Base-by-base conservation (phyloP, 2,113 vertebrate species). In the Ia io region DNA sequence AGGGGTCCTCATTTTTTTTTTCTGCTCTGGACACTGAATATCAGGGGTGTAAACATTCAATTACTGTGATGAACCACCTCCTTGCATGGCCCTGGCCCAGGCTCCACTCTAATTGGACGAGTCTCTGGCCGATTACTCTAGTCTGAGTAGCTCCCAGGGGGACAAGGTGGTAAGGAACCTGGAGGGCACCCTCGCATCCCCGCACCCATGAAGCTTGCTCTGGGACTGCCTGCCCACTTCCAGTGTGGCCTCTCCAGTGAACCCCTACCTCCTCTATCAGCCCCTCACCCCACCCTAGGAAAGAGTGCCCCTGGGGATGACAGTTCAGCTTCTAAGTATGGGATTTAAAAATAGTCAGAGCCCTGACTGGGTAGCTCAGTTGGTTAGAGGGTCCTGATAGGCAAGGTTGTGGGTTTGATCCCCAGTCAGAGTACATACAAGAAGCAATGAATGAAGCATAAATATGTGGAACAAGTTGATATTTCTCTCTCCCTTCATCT, bases 311-410 rank as follows among this genome's bases (percentile, higher is more conserved):
- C 56, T 17, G 14, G 47, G 82, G 63, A 69, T 80, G 65, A 69
- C 80, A 91, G 49, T 96, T 95, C 92, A 96, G 65, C 87, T 91
- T 97, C 93, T 96, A 95, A 94, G 79, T 59, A 13, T 56, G 32
- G 69, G 17, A 85, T 82, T 94, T 96, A 95, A 97, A 97, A 96
- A 90, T 94, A 95, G 76, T 63, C 20, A 18, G 18, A 35, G 67
- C n/a, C 67, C 67, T 35, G 17, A n/a, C 28, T 35, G n/a, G 65
- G 16, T 69, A 69, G 65, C 32, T 35, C 17, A 69, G 65, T 35
- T 69, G 65, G 65, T 69, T 69, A 10, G n/a, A 63, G 61, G 6
- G 14, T n/a, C 63, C 13, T 65, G 17, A 35, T 35, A 35, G 32
- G 65, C 65, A 69, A 20, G 65, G 32, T 35, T 69, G 65, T 35